Percentiles rank a stretch among this genome's conserved stretches.
These are phyloP conservation scores for Thysanoteuthis rhombus DNA, from an alignment of 2,888 invertebrate genomes.

Conservation along the genomic window DNA sequence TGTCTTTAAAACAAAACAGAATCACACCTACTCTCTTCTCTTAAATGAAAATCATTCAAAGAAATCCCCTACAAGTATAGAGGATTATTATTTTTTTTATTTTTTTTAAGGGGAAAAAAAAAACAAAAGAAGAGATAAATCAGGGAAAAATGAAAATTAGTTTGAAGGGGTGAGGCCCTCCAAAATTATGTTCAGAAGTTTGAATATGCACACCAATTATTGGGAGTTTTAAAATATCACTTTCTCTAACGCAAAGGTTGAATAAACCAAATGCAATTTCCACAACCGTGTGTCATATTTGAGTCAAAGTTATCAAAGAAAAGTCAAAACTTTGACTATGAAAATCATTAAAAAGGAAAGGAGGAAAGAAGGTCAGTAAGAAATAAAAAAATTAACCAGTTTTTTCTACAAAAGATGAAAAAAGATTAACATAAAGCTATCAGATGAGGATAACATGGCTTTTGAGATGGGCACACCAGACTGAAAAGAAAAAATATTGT, in stretches of 20 bases:
- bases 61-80: too few relatives aligned
- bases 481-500: not conserved
- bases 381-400: not conserved
- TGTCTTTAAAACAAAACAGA: not conserved
- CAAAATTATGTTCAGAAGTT: not conserved
- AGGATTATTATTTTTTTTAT: not conserved
- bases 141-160: not conserved
- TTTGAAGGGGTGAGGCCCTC: not conserved
- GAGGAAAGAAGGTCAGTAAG: too few relatives aligned
- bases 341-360: not conserved
- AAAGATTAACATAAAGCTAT: not conserved
- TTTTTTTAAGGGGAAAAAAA: not conserved
- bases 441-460: not conserved
- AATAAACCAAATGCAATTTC: not conserved
- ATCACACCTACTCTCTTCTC: not conserved
- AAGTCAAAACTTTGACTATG: not conserved
- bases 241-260: not conserved
- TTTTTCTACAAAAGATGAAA: not conserved
- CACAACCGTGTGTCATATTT: not conserved
- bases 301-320: not conserved
- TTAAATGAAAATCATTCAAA: not conserved
- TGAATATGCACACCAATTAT: not conserved
- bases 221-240: not conserved
- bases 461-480: too few relatives aligned
- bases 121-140: not conserved